Percentiles rank a stretch among this genome's conserved stretches.
Conservation (phyloP, 1,140 invertebrate genomes). For the Trichoplusia ni region DNA sequence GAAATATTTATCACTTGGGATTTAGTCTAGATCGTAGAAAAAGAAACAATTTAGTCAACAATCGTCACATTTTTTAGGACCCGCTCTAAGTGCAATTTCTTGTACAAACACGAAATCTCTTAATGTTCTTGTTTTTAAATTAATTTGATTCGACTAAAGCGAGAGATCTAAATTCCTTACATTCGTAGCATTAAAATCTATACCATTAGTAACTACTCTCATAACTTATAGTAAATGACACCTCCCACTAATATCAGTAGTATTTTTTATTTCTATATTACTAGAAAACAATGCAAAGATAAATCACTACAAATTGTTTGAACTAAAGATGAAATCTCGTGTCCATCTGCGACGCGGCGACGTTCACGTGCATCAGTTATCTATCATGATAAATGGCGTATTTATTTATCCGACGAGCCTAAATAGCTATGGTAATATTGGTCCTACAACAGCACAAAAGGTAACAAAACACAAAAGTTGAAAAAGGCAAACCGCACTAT, state of each 20-base stretch:
- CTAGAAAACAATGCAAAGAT: conserved; percentile 65
- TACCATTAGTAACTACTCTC: neutral
- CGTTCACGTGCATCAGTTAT: conserved; percentile 76
- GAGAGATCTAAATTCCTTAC: too few relatives aligned
- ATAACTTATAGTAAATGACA: conserved; percentile 2
- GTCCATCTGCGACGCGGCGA: conserved; percentile 66
- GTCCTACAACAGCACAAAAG: conserved; percentile 81
- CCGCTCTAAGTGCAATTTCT: too few relatives aligned
- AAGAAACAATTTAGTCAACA: too few relatives aligned
- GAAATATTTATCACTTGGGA: too few relatives aligned
- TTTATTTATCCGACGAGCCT: conserved; percentile 81
- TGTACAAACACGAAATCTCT: too few relatives aligned
- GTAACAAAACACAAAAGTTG: conserved; percentile 82
- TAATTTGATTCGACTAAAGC: too few relatives aligned
- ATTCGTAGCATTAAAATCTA: neutral
- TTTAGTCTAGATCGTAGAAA: too few relatives aligned
- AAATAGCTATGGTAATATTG: conserved; percentile 82
- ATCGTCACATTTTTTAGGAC: too few relatives aligned
- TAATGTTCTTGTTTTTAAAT: too few relatives aligned
- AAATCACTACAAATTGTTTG: conserved; percentile 69
- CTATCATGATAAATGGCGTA: conserved; percentile 81
- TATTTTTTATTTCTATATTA: conserved; percentile 23
- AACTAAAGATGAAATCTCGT: conserved; percentile 74
- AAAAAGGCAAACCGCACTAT: conserved; percentile 82
- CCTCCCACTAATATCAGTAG: neutral